A percentile compares a stretch with the other conserved stretches of the same genome.
These are phyloP conservation scores for Palythoa heliodiscus DNA, from an alignment of 92 coral and sea anemone genomes.

Conservation along the genomic window DNA sequence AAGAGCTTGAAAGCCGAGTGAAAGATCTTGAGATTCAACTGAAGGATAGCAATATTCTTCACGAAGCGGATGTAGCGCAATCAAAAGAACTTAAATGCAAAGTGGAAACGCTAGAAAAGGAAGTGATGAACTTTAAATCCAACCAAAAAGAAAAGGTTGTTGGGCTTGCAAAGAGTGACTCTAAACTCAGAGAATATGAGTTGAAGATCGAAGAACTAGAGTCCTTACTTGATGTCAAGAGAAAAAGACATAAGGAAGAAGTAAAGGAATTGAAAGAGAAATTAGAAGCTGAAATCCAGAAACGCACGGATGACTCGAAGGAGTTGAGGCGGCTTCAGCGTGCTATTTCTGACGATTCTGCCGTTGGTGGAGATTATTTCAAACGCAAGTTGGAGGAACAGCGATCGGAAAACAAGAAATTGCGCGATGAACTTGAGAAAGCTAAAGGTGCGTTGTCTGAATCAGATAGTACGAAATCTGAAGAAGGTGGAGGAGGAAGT, in stretches of 20 bases:
- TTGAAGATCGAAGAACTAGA: constrained; percentile 93
- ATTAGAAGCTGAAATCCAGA: constrained; percentile 86
- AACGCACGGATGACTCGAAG: constrained; percentile 83
- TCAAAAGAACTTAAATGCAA: constrained; percentile 28
- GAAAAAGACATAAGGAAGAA: constrained; percentile 91
- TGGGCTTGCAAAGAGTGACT: constrained; percentile 7
- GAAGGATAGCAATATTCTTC: constrained; percentile 20
- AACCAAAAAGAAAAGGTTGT: background rate
- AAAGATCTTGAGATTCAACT: constrained; percentile 16
- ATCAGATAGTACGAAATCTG: constrained; percentile 1
- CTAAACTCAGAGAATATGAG: constrained; percentile 76
- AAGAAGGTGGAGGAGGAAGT: constrained; percentile 46
- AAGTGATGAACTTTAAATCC: constrained; percentile 60
- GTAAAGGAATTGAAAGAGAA: constrained; percentile 79
- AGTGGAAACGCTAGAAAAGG: constrained; percentile 49
- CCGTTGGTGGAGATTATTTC: constrained; percentile 66
- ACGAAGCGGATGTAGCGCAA: constrained; percentile 32
- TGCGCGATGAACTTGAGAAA: constrained; percentile 55
- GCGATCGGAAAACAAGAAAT: constrained; percentile 70
- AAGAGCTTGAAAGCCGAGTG: constrained; percentile 21
- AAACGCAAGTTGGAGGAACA: constrained; percentile 74
- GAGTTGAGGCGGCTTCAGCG: constrained; percentile 47
- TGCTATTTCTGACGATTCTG: constrained; percentile 25
- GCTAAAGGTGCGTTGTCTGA: constrained; percentile 19
- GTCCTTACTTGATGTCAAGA: constrained; percentile 85